These are phyloP conservation scores for Fragum sueziense DNA, from an alignment of 2,888 invertebrate genomes.

Conservation along the genomic window DNA sequence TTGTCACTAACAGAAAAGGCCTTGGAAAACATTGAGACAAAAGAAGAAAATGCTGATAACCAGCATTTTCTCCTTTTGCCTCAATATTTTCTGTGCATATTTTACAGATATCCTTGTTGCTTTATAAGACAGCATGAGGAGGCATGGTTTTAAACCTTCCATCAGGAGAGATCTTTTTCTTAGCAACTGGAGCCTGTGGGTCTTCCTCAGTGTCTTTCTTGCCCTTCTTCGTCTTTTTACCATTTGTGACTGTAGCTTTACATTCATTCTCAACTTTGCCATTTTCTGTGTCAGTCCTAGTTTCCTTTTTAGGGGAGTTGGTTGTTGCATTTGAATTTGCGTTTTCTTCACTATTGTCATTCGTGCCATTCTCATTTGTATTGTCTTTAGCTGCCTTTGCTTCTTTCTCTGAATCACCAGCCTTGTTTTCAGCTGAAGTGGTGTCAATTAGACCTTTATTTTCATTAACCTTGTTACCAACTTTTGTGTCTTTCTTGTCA, in stretches of 20 bases:
- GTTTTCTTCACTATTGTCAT: not conserved
- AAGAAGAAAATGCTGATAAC: not conserved
- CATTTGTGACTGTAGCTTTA: not conserved
- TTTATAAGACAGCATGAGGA: slow-evolving; percentile 1
- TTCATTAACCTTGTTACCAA: not conserved
- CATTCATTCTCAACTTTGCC: not conserved
- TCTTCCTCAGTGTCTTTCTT: not conserved
- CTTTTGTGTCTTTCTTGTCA: not conserved
- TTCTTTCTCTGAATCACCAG: not conserved
- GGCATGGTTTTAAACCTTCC: not conserved
- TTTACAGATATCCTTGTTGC: not conserved
- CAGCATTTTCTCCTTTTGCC: no score
- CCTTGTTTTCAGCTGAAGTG: not conserved
- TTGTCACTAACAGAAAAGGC: no score
- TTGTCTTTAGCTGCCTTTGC: not conserved
- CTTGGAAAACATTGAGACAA: not conserved
- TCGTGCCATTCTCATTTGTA: not conserved
- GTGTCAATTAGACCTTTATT: not conserved
- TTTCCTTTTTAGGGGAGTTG: not conserved
- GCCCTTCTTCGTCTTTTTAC: slow-evolving; percentile 25
- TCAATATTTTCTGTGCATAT: no score
- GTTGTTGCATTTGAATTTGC: not conserved
- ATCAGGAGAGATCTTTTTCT: slow-evolving; percentile 2
- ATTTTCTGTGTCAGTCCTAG: slow-evolving; percentile 5
- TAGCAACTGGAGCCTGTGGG: not conserved